Evolutionary conservation across 2,113 vertebrate species (phyloP).

Genomic region (Vireo altiloquus): DNA sequence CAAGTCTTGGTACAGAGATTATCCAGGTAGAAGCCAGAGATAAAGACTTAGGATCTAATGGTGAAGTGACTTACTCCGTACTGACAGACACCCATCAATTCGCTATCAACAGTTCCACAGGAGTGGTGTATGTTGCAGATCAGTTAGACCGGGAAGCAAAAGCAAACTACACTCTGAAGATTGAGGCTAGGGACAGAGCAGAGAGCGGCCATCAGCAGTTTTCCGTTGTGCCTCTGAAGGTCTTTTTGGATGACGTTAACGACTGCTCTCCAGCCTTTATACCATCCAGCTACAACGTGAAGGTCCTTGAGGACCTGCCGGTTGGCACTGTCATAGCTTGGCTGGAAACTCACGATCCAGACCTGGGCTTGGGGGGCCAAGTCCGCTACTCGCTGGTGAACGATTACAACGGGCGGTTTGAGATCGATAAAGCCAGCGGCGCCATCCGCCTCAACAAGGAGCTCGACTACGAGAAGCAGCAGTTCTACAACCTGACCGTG

Average conservation of each 20-base stretch:
- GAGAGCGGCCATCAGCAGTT: constrained; percentile 82
- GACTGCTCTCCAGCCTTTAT: constrained; percentile 93
- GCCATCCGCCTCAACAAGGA: constrained; percentile 90
- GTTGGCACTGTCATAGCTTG: constrained; percentile 92
- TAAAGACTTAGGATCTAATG: constrained; percentile 88
- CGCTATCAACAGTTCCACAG: constrained; percentile 88
- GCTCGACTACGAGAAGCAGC: constrained; percentile 92
- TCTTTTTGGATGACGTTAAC: constrained; percentile 90
- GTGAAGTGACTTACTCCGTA: constrained; percentile 86
- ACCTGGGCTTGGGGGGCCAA: constrained; percentile 90
- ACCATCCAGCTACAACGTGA: constrained; percentile 85
- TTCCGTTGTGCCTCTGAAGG: constrained; percentile 82
- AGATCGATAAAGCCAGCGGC: constrained; percentile 88
- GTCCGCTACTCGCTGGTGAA: constrained; percentile 90
- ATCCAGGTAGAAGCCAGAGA: constrained; percentile 95
- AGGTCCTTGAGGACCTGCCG: constrained; percentile 91
- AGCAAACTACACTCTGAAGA: constrained; percentile 85
- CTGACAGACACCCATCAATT: constrained; percentile 89
- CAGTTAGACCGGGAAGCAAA: constrained; percentile 88
- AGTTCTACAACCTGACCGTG: constrained; percentile 94
- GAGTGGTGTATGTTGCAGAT: constrained; percentile 88
- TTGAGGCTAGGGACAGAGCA: constrained; percentile 90
- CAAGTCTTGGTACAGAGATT: constrained; percentile 86
- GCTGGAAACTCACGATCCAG: constrained; percentile 93
- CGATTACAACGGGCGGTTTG: constrained; percentile 90